Evolutionary conservation across 2,113 vertebrate genomes (phyloP).

Genomic region (Ameiurus melas): DNA sequence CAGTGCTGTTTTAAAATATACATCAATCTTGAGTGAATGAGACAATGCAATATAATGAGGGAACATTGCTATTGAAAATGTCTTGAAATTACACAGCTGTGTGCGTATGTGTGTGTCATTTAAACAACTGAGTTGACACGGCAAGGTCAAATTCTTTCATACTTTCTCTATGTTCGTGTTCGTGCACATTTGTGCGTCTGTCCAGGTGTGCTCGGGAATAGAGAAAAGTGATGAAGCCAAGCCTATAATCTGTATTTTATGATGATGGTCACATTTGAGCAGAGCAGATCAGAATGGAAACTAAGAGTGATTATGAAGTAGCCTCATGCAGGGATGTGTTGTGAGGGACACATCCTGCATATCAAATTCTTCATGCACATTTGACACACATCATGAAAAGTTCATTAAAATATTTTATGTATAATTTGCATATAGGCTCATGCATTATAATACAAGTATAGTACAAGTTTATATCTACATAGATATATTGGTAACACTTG

Average conservation of each 20-base stretch:
- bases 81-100: background rate
- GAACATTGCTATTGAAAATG: background rate
- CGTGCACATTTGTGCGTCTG: background rate
- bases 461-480: background rate
- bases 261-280: slow-evolving; percentile 65
- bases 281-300: slow-evolving; percentile 37
- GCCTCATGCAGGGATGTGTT: slow-evolving; percentile 57
- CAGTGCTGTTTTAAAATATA: slow-evolving; percentile 15
- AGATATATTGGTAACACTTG: background rate
- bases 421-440: background rate
- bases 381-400: background rate
- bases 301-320: slow-evolving; percentile 61
- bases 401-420: background rate
- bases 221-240: slow-evolving; percentile 59
- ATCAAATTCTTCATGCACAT: slow-evolving; percentile 1
- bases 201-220: slow-evolving; percentile 61
- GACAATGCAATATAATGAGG: background rate
- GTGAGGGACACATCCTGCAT: slow-evolving; percentile 45
- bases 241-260: slow-evolving; percentile 61
- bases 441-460: background rate
- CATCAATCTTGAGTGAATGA: slow-evolving; percentile 5
- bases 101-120: background rate
- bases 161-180: background rate
- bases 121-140: background rate
- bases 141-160: slow-evolving; percentile 4